phyloP scores from a whole-genome alignment of 2,113 vertebrate species.

The Glaucidium brasilianum region DNA sequence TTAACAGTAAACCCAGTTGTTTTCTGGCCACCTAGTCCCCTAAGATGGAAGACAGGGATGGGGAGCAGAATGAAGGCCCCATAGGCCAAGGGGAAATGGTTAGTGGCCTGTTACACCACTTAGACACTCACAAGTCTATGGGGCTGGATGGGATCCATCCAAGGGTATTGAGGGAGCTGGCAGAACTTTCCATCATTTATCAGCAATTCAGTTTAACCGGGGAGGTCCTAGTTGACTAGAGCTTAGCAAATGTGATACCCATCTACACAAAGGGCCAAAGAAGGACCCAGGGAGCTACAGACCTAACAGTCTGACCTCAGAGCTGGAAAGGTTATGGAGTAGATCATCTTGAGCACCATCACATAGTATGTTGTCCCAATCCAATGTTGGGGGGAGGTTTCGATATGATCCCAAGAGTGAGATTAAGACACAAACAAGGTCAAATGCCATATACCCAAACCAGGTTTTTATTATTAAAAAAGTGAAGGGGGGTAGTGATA shows the following conservation, averaged over 20 bases:
- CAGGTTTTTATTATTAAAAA: too few species aligned
- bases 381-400: too few species aligned
- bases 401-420: too few species aligned
- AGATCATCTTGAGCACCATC: not conserved
- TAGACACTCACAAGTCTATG: not conserved
- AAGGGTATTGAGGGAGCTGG: not conserved
- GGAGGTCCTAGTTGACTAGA: not conserved
- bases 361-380: too few species aligned
- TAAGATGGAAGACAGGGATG: not conserved
- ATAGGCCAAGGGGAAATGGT: not conserved
- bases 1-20: not conserved
- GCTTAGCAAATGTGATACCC: not conserved
- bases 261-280: not conserved
- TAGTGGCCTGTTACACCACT: not conserved
- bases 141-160: not conserved
- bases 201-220: not conserved
- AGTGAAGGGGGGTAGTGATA: too few species aligned
- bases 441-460: too few species aligned
- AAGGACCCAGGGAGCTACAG: not conserved
- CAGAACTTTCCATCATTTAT: not conserved
- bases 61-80: not conserved
- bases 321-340: not conserved
- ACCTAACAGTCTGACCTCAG: not conserved
- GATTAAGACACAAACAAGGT: too few species aligned
- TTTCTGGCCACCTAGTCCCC: not conserved